These are phyloP conservation scores for Cosmia pyralina DNA, from an alignment of 2,888 invertebrate genomes.

Conservation along the genomic window DNA sequence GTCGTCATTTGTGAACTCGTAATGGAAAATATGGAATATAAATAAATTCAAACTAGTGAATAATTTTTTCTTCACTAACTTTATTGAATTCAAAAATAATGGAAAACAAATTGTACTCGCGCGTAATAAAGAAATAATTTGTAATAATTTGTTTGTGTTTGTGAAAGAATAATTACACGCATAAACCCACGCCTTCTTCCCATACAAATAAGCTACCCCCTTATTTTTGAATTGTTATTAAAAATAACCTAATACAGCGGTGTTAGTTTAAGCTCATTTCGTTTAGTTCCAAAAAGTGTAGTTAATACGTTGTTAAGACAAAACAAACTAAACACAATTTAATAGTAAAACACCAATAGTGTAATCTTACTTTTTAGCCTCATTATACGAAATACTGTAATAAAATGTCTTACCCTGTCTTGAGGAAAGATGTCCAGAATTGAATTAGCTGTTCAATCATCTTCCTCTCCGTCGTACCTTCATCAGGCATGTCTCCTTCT, in stretches of 20 bases:
- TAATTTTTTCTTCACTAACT: background rate
- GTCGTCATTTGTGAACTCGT: no score
- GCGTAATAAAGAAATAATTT: background rate
- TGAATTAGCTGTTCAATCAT: conserved; percentile 72
- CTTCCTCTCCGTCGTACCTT: conserved; percentile 63
- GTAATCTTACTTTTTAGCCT: background rate
- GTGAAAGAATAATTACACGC: background rate
- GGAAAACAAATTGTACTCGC: background rate
- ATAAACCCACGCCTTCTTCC: background rate
- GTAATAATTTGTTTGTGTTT: background rate
- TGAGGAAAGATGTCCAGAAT: conserved; percentile 86
- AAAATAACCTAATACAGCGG: background rate
- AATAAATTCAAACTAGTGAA: background rate
- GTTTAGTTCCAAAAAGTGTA: background rate
- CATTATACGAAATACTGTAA: background rate
- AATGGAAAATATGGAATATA: background rate
- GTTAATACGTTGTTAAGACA: background rate
- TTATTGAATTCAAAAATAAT: background rate
- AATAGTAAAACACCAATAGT: background rate
- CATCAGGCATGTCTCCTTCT: conserved; percentile 59
- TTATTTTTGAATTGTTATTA: background rate
- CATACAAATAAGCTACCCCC: no score
- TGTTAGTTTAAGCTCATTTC: background rate
- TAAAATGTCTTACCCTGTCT: conserved; percentile 84
- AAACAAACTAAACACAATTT: no score